phyloP scores from a whole-genome alignment of 2,797 vertebrate species.

The Sebastes aleutianus region DNA sequence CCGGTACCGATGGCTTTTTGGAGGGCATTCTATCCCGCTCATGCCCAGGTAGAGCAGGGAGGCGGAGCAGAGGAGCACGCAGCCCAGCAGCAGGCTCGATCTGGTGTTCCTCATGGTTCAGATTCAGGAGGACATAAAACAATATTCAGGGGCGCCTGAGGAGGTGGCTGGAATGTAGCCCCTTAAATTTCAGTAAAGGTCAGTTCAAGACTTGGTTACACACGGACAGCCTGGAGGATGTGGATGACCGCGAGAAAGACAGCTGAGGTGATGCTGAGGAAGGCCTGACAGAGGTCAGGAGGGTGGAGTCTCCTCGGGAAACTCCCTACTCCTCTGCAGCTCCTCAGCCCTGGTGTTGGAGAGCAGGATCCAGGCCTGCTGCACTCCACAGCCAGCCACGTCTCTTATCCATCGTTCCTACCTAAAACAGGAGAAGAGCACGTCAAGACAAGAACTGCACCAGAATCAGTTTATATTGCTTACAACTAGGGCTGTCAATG shows the following conservation, averaged over 20 bases:
- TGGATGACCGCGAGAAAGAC: neutral
- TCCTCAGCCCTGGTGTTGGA: constrained; percentile 26
- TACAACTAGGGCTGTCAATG: neutral
- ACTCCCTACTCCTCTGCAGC: constrained; percentile 13
- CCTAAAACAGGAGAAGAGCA: constrained; percentile 16
- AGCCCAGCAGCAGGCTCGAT: constrained; percentile 89
- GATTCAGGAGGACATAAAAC: constrained; percentile 24
- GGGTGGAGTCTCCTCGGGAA: neutral
- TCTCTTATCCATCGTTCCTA: constrained; percentile 44
- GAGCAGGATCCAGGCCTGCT: constrained; percentile 32
- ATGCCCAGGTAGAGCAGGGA: constrained; percentile 93
- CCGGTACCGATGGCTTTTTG: constrained; percentile 76
- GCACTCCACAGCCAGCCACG: constrained; percentile 22
- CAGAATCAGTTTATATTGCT: neutral
- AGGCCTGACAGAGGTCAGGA: neutral
- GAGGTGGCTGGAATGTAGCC: neutral
- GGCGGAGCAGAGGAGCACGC: constrained; percentile 88
- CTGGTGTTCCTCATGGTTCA: constrained; percentile 85
- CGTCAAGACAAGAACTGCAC: neutral
- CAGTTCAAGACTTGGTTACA: neutral
- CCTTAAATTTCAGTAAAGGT: neutral
- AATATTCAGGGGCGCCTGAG: neutral
- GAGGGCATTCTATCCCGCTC: constrained; percentile 89
- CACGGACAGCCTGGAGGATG: neutral
- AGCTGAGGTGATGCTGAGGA: neutral